These are phyloP conservation scores for Pipistrellus pipistrellus DNA, from an alignment of 2,797 vertebrate genomes.

Conservation along the genomic window DNA sequence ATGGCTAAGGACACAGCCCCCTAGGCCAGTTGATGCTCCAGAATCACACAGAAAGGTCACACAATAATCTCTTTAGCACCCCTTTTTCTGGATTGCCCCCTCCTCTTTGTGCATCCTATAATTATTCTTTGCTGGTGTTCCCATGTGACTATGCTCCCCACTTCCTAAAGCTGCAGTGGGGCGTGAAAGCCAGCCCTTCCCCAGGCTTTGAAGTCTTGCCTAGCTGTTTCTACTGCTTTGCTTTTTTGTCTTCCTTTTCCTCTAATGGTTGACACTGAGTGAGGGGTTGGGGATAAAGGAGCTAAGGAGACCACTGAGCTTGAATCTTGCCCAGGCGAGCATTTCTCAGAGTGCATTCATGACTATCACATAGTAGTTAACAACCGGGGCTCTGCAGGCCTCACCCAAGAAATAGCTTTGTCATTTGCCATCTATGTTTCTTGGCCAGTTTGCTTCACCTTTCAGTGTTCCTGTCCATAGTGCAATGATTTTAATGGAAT, in stretches of 20 bases:
- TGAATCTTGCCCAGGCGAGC: neutral
- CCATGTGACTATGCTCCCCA: neutral
- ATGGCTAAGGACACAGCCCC: too few relatives aligned
- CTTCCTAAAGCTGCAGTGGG: neutral
- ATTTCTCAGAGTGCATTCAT: neutral
- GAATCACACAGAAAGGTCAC: neutral
- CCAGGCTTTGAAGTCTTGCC: neutral
- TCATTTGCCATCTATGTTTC: neutral
- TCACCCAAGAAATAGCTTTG: neutral
- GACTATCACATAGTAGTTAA: fast-evolving
- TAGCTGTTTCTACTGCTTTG: neutral
- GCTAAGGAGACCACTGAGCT: neutral
- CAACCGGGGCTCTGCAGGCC: neutral
- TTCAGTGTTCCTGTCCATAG: neutral
- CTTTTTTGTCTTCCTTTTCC: neutral
- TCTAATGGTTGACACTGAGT: neutral
- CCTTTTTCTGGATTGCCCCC: neutral
- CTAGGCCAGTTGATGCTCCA: too few relatives aligned
- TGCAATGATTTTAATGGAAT: neutral
- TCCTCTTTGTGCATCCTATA: fast-evolving
- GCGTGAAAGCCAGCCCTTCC: neutral
- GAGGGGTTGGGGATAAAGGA: neutral
- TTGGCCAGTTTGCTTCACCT: neutral
- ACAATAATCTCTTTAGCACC: fast-evolving
- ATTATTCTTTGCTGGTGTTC: neutral